These are phyloP conservation scores for Sebastes variabilis DNA, from an alignment of 2,797 vertebrate species.

Conservation along the genomic window DNA sequence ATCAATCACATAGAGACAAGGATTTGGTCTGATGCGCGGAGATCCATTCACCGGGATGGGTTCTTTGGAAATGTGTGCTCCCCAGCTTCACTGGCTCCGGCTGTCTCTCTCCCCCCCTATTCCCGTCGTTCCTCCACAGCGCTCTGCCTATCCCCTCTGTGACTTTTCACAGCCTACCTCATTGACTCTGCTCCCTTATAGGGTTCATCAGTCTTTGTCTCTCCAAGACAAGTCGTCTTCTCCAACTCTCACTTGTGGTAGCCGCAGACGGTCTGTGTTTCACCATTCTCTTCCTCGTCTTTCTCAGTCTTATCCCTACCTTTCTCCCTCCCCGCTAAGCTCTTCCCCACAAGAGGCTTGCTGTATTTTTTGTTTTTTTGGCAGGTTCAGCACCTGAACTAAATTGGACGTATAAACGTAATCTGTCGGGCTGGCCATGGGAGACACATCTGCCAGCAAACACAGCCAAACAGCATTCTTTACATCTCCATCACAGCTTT, in stretches of 20 bases:
- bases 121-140: slow-evolving; percentile 3
- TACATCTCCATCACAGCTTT: slow-evolving; percentile 55
- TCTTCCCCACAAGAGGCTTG: slow-evolving; percentile 32
- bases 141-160: slow-evolving; percentile 37
- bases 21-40: slow-evolving; percentile 32
- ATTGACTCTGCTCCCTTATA: slow-evolving; percentile 38
- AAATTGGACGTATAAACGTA: slow-evolving; percentile 62
- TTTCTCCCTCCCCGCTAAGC: slow-evolving; percentile 28
- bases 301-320: slow-evolving; percentile 20
- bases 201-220: slow-evolving; percentile 47
- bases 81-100: slow-evolving; percentile 25
- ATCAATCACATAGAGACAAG: slow-evolving; percentile 64
- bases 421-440: slow-evolving; percentile 43
- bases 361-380: neutral
- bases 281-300: slow-evolving; percentile 27
- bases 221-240: slow-evolving; percentile 46
- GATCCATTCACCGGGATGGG: slow-evolving; percentile 57
- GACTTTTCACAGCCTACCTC: slow-evolving; percentile 61
- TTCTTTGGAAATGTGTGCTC: slow-evolving; percentile 54
- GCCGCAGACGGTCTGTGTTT: slow-evolving; percentile 23
- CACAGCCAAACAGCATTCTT: slow-evolving; percentile 45
- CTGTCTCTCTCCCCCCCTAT: neutral
- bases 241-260: slow-evolving; percentile 44
- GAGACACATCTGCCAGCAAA: slow-evolving; percentile 48
- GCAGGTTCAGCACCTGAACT: slow-evolving; percentile 55